Evolutionary conservation across 1,140 invertebrate species (phyloP).

Genomic region (Brachionus calyciflorus): DNA sequence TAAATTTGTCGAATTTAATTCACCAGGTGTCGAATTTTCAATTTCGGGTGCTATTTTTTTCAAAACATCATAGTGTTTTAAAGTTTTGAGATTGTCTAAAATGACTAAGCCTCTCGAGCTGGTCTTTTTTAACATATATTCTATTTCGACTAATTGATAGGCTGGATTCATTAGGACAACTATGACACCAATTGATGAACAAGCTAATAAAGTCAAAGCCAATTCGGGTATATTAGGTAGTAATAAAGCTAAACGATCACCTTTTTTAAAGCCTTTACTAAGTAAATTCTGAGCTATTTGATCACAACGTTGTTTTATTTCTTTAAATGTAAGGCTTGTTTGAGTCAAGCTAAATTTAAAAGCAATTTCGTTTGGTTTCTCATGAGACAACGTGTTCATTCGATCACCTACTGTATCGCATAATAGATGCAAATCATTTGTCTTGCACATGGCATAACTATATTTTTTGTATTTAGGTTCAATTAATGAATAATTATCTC

Average conservation of each 20-base stretch:
- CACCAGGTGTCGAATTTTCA: not conserved
- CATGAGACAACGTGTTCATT: not conserved
- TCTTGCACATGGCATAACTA: not conserved
- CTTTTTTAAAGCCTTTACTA: constrained; percentile 34
- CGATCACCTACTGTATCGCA: constrained; percentile 22
- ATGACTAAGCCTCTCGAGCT: constrained; percentile 21
- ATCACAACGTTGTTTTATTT: constrained; percentile 31
- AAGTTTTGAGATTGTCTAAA: constrained; percentile 24
- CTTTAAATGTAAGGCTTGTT: not conserved
- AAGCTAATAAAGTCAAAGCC: constrained; percentile 1
- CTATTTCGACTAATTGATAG: constrained; percentile 26
- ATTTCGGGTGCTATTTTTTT: constrained; percentile 24
- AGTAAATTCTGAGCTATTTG: constrained; percentile 19
- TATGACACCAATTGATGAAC: constrained; percentile 31
- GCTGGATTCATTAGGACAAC: constrained; percentile 36
- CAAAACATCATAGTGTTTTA: constrained; percentile 36
- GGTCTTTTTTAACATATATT: constrained; percentile 32
- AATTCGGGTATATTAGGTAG: constrained; percentile 29
- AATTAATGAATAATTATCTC: not conserved
- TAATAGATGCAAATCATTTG: not conserved
- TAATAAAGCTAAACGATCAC: constrained; percentile 16
- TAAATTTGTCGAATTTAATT: constrained; percentile 30
- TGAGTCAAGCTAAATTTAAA: not conserved
- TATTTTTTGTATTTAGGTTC: constrained; percentile 7
- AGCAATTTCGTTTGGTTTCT: not conserved